A percentile compares a stretch with the other conserved stretches of the same genome.
phyloP scores from a whole-genome alignment of 2,113 vertebrate genomes.

The Macroglossus sobrinus region DNA sequence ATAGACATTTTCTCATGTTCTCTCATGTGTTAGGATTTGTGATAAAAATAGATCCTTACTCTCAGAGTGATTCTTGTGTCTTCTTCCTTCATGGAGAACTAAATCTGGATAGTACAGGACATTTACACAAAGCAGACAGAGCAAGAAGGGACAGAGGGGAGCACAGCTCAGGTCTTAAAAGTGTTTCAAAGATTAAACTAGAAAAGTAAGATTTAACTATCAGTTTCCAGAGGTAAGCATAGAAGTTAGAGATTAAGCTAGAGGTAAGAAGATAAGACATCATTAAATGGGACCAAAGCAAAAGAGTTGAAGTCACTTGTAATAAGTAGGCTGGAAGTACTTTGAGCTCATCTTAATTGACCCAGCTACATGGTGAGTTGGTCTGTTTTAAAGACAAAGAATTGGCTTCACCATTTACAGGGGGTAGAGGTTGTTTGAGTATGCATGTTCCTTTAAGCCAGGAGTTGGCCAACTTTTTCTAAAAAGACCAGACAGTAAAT shows the following conservation, averaged over 20 bases:
- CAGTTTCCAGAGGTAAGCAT: not conserved
- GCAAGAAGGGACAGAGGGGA: not conserved
- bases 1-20: not conserved
- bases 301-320: not conserved
- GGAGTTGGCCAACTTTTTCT: not conserved
- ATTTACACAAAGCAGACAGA: not conserved
- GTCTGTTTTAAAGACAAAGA: not conserved
- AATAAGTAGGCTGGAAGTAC: not conserved
- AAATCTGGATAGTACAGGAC: not conserved
- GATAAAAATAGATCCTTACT: not conserved
- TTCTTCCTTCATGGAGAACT: not conserved
- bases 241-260: not conserved
- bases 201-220: not conserved
- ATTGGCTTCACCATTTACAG: not conserved
- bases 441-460: not conserved
- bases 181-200: not conserved
- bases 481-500: conserved; percentile 13
- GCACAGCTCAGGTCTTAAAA: not conserved
- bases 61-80: not conserved
- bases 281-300: not conserved
- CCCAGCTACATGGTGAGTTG: not conserved
- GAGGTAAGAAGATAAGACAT: not conserved
- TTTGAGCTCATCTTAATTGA: not conserved
- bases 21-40: not conserved
- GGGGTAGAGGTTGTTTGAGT: not conserved